A percentile compares a stretch with the other conserved stretches of the same genome.
Conservation (phyloP, 2,113 vertebrate species). For the Muntiacus muntjak region DNA sequence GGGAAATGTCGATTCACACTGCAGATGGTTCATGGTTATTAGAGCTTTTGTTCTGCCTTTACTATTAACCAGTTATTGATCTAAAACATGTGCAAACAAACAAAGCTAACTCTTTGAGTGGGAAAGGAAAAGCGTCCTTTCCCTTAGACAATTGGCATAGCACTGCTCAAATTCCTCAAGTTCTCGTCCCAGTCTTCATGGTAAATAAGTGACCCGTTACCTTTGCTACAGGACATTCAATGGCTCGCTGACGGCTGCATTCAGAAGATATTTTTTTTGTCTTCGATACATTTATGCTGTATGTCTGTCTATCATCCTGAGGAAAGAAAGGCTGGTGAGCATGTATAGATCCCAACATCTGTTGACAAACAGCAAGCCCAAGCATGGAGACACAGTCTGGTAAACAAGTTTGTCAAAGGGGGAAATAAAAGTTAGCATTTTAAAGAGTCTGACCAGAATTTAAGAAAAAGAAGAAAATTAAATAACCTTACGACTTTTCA, state of each 20-base stretch:
- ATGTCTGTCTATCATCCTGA: constrained; percentile 70
- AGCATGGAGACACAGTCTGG: constrained; percentile 21
- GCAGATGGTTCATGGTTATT: constrained; percentile 62
- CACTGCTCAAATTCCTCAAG: constrained; percentile 50
- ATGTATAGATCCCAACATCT: constrained; percentile 59
- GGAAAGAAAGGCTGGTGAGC: constrained; percentile 67
- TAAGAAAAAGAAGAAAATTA: constrained; percentile 26
- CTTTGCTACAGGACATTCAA: constrained; percentile 81
- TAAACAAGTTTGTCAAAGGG: constrained; percentile 43
- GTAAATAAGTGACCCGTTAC: constrained; percentile 78
- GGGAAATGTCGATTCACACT: constrained; percentile 70
- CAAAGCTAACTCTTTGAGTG: constrained; percentile 54
- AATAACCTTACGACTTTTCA: constrained; percentile 77
- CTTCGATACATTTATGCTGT: constrained; percentile 74
- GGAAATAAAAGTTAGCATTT: constrained; percentile 67
- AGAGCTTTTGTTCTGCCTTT: constrained; percentile 52
- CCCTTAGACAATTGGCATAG: constrained; percentile 56
- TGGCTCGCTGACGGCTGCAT: constrained; percentile 74
- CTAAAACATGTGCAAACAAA: constrained; percentile 62
- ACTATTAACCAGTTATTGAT: constrained; percentile 64
- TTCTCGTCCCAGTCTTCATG: constrained; percentile 61
- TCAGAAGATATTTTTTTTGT: constrained; percentile 75
- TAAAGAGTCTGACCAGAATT: constrained; percentile 59
- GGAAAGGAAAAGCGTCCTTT: constrained; percentile 63
- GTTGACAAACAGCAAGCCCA: constrained; percentile 22